Evolutionary conservation across 2,888 invertebrate species (phyloP), one percentile per base, ranked within the genome.

Genomic region (Gymnoscelis rufifasciata): DNA sequence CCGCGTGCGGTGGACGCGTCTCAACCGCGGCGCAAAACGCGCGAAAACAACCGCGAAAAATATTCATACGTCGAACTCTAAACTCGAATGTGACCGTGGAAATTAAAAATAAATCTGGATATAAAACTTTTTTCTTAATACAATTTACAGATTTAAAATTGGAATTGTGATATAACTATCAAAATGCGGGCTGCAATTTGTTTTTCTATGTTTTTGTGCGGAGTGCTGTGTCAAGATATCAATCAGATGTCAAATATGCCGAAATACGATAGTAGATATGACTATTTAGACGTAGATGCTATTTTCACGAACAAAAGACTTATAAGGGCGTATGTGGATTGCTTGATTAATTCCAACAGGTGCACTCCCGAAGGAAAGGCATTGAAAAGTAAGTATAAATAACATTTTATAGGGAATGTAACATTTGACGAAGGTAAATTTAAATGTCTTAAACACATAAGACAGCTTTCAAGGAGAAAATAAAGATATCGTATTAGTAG

Each of bases 291-390:
- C 70, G 82, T 94, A 15, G 92, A 93, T 55, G 90, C 90, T 35
- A 90, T 94, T 59, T 84, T 94, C 61, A 89, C 90, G 38, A 93
- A 91, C 70, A 91, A 92, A 59, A 87, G 93, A 62, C 78, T 94
- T 57, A 90, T 94, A 38, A 91, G 90, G 54, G 91, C 92, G 66
- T 94, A 94, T 78, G 91, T 92, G 59, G 91, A 91, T 47, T 94
- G 94, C 71, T 77, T 94, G 39, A 82, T 93, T 48, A 90, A 89
- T 55, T 84, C 89, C 54, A 92, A 91, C 58, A 90, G 93, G 38
- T 94, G 93, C 71, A 90, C 93, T 28, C 92, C 93, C 1, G 93
- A 93, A 80, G 93, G 93, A 55, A 90, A 90, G 60, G 92, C 91
- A 50, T 78, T 93, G 44, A 93, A 91, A 89, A 88, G 94, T 94